These are phyloP conservation scores for Boloria euphrosyne DNA, from an alignment of 2,888 invertebrate species.

Conservation along the genomic window DNA sequence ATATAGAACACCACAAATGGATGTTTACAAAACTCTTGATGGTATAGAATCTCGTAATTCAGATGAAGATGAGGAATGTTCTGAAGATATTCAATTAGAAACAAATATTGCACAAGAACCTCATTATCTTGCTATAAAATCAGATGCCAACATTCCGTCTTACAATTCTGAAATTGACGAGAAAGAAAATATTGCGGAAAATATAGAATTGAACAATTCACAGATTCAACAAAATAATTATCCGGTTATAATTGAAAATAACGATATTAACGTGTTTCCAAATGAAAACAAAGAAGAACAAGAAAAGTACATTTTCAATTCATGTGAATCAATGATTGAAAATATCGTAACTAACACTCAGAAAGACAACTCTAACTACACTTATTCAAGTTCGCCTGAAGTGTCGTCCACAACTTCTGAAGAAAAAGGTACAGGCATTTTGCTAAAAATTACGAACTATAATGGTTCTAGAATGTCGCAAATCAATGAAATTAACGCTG, in stretches of 20 bases:
- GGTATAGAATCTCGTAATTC: conserved; percentile 46
- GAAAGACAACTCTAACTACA: conserved; percentile 43
- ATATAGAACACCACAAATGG: conserved; percentile 67
- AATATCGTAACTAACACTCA: conserved; percentile 51
- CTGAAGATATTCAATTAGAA: not conserved
- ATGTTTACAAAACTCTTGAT: conserved; percentile 63
- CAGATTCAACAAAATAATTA: conserved; percentile 33
- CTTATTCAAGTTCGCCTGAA: conserved; percentile 67
- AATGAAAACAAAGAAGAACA: conserved; percentile 40
- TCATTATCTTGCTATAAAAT: conserved; percentile 34
- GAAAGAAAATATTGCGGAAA: conserved; percentile 50
- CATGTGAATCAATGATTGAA: conserved; percentile 61
- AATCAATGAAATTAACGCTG: conserved; percentile 55
- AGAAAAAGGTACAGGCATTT: conserved; percentile 65
- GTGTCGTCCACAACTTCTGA: conserved; percentile 77
- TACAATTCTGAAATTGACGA: conserved; percentile 43
- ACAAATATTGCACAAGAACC: conserved; percentile 6
- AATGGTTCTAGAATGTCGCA: conserved; percentile 68
- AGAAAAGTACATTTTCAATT: conserved; percentile 46
- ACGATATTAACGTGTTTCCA: conserved; percentile 38
- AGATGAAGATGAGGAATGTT: conserved; percentile 16
- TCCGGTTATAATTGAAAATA: conserved; percentile 40
- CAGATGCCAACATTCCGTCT: conserved; percentile 40
- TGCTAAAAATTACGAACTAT: conserved; percentile 72
- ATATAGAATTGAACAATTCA: conserved; percentile 31